Conservation (phyloP, 1,140 invertebrate genomes). For the Sitobion miscanthi region DNA sequence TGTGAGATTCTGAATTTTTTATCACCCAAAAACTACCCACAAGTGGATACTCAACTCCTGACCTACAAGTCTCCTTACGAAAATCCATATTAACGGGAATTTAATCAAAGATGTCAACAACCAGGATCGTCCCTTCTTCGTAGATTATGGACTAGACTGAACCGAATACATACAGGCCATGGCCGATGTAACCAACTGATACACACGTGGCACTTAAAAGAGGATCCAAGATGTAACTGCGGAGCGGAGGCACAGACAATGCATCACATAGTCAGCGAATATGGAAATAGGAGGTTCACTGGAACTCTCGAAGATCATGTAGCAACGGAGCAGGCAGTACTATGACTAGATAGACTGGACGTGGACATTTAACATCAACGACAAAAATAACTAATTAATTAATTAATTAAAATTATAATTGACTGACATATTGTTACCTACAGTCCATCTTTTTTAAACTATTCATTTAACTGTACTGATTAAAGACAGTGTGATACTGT, state of each 20-base stretch:
- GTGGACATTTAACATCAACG: no score
- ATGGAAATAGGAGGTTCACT: neutral
- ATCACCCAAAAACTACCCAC: no score
- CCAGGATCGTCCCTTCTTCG: neutral
- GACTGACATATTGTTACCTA: neutral
- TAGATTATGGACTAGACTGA: conserved; percentile 3
- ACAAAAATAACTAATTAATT: neutral
- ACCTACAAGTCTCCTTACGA: no score
- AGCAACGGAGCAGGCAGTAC: neutral
- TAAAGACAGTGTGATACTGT: neutral
- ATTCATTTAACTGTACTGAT: neutral
- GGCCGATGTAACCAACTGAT: conserved; percentile 2
- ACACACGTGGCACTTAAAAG: conserved; percentile 9
- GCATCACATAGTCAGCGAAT: neutral
- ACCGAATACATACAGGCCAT: neutral
- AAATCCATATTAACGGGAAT: neutral
- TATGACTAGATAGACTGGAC: no score
- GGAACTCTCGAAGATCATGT: conserved; percentile 14
- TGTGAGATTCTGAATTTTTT: no score
- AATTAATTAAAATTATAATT: neutral
- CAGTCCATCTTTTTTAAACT: neutral
- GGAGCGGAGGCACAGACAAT: neutral
- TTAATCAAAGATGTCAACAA: neutral
- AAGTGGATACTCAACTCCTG: no score
- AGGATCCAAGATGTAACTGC: neutral